phyloP scores from a whole-genome alignment of 2,888 invertebrate genomes.

The Nemotelus nigrinus region DNA sequence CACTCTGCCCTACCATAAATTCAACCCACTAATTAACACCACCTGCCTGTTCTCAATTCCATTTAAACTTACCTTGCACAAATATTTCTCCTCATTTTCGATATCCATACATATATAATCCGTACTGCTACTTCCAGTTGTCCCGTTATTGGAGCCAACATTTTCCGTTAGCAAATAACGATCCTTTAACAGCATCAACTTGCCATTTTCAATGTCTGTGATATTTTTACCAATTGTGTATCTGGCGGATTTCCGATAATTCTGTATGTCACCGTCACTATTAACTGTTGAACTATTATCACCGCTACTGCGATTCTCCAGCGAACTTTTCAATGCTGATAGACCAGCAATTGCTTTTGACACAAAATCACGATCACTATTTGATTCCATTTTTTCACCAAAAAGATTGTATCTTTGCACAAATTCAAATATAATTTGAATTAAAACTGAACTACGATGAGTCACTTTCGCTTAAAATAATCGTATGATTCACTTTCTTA shows the following conservation, averaged over 20 bases:
- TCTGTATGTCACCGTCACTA: slow-evolving; percentile 24
- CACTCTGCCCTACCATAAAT: background rate
- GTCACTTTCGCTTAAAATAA: no score
- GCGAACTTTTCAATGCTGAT: slow-evolving; percentile 12
- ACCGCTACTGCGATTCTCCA: background rate
- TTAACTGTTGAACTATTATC: background rate
- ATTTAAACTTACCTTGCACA: slow-evolving; percentile 80
- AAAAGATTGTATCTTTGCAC: background rate
- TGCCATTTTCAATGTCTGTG: slow-evolving; percentile 22
- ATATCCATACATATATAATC: slow-evolving; percentile 86
- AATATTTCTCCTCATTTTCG: slow-evolving; percentile 84
- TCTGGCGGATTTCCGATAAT: slow-evolving; percentile 31
- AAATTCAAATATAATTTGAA: no score
- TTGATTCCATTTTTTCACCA: slow-evolving; percentile 31
- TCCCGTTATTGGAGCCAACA: background rate
- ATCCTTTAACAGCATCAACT: slow-evolving; percentile 74
- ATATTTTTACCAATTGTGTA: slow-evolving; percentile 19
- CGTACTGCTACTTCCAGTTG: slow-evolving; percentile 57
- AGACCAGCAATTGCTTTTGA: background rate
- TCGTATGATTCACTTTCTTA: no score
- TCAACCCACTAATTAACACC: background rate
- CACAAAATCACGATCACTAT: slow-evolving; percentile 30
- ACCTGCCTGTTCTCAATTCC: background rate
- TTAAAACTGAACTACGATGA: no score
- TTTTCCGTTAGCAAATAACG: slow-evolving; percentile 81